Evolutionary conservation across 2,113 vertebrate species (phyloP).

Genomic region (Psilopogon haemacephalus): DNA sequence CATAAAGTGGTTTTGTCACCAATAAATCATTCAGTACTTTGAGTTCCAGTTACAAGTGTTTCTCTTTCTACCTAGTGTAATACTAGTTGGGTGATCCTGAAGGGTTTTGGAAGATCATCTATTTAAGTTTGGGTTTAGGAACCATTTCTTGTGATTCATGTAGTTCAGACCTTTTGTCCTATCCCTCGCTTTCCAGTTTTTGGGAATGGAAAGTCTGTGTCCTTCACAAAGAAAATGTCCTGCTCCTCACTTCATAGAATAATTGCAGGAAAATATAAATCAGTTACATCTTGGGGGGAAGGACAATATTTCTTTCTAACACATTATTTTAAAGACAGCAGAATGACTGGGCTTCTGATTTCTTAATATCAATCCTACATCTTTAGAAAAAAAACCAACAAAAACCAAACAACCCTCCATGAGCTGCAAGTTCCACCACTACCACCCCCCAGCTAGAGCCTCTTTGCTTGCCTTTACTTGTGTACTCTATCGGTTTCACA

Average conservation of each 20-base stretch:
- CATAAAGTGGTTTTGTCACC: not conserved
- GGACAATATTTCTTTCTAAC: not conserved
- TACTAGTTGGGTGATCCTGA: not conserved
- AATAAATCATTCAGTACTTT: not conserved
- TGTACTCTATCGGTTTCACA: constrained; percentile 61
- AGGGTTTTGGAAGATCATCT: not conserved
- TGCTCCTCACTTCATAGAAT: not conserved
- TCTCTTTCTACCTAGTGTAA: not conserved
- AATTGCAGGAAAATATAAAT: not conserved
- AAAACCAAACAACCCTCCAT: too few species aligned
- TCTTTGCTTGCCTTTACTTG: constrained; percentile 45
- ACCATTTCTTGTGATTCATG: not conserved
- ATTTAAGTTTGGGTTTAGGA: not conserved
- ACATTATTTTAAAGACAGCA: not conserved
- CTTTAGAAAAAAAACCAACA: not conserved
- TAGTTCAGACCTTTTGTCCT: not conserved
- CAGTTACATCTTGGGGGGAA: not conserved
- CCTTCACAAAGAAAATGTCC: not conserved
- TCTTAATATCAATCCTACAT: not conserved
- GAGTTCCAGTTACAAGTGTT: not conserved
- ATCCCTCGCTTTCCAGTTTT: not conserved
- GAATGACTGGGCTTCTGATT: not conserved
- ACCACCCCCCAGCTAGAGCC: constrained; percentile 12
- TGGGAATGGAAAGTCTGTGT: not conserved
- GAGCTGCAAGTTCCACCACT: not conserved